Conservation (phyloP, 2,113 vertebrate genomes). For the Salvelinus fontinalis region DNA sequence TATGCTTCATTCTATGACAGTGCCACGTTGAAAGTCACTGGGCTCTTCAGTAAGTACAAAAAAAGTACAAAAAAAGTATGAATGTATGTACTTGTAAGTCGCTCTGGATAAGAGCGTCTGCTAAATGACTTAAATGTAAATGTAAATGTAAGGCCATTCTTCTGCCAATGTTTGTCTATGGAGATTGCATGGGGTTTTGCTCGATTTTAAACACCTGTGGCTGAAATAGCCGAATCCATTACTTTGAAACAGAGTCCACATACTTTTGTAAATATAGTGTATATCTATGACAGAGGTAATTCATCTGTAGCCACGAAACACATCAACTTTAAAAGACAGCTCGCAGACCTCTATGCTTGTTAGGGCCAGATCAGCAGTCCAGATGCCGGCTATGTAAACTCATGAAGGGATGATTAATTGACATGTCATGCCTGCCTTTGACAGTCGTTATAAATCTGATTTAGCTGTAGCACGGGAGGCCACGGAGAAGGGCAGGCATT, state of each 20-base stretch:
- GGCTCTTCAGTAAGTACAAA: too few species aligned
- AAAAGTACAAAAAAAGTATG: too few species aligned
- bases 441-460: conserved; percentile 91
- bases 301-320: conserved; percentile 84
- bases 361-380: conserved; percentile 84
- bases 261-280: conserved; percentile 83
- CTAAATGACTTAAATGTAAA: too few species aligned
- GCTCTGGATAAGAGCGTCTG: too few species aligned
- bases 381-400: conserved; percentile 86
- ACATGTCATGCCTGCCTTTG: conserved; percentile 84
- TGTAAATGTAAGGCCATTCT: too few species aligned
- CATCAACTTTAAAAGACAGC: conserved; percentile 86
- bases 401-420: conserved; percentile 88
- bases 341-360: conserved; percentile 83
- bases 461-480: conserved; percentile 75
- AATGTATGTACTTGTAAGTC: too few species aligned
- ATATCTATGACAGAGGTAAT: conserved; percentile 85
- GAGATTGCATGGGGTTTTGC: too few species aligned
- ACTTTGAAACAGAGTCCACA: conserved; percentile 11
- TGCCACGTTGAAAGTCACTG: too few species aligned
- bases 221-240: too few species aligned
- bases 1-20: too few species aligned
- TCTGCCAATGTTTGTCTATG: too few species aligned
- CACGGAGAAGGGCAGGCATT: conserved; percentile 60
- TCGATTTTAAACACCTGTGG: too few species aligned